Evolutionary conservation across 2,888 invertebrate species (phyloP).

Genomic region (Phengaris arion): DNA sequence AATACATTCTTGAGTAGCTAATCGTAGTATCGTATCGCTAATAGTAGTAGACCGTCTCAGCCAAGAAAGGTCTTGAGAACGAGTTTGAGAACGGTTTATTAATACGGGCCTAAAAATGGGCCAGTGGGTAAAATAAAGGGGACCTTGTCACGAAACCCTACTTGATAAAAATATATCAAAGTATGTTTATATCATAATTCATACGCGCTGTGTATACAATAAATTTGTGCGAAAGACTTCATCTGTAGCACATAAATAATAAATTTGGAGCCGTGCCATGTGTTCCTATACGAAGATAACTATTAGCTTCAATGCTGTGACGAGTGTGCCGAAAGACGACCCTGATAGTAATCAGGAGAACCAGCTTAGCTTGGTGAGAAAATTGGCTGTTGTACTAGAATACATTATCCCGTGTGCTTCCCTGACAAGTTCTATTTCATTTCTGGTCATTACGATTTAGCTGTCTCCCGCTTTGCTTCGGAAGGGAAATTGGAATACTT

Average conservation of each 20-base stretch:
- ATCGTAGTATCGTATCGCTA: too few species aligned
- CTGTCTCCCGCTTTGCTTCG: too few species aligned
- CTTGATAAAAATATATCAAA: not conserved
- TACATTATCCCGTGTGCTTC: too few species aligned
- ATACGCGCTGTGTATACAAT: not conserved
- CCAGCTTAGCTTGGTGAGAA: not conserved
- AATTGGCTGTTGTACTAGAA: not conserved
- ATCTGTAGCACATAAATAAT: conserved; percentile 30
- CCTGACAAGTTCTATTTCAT: too few species aligned
- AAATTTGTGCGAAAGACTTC: conserved; percentile 28
- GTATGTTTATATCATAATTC: not conserved
- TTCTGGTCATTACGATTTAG: too few species aligned
- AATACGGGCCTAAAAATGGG: too few species aligned
- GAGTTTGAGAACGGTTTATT: too few species aligned
- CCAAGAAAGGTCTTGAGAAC: too few species aligned
- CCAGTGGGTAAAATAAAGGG: not conserved
- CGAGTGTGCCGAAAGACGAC: not conserved
- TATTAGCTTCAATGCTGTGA: too few species aligned
- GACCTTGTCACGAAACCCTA: not conserved
- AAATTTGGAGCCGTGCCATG: conserved; percentile 22
- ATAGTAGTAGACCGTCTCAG: too few species aligned
- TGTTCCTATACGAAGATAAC: not conserved
- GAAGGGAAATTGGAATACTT: too few species aligned
- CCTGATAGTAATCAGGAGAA: not conserved
- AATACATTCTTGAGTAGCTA: too few species aligned